phyloP scores from a whole-genome alignment of 2,113 vertebrate genomes.

The Tyrannus savana region DNA sequence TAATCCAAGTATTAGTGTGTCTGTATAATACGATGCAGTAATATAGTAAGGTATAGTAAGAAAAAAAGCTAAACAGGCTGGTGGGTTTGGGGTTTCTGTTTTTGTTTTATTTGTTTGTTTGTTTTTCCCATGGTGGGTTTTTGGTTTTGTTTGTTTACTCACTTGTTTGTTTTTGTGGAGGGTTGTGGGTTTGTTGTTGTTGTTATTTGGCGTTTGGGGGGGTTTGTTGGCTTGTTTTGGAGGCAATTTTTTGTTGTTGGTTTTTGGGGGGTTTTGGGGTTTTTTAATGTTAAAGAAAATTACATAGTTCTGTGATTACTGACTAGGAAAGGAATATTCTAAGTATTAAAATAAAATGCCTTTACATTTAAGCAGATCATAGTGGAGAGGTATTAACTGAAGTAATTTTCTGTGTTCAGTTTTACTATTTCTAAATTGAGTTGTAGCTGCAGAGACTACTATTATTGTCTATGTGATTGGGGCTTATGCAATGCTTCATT shows the following conservation, averaged over 20 bases:
- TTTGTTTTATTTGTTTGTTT: too few species aligned
- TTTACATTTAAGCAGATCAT: background rate
- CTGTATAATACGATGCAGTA: background rate
- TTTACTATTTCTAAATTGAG: slow-evolving; percentile 8
- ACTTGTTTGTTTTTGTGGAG: too few species aligned
- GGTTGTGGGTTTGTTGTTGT: background rate
- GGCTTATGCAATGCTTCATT: background rate
- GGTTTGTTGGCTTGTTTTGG: too few species aligned
- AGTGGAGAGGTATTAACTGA: background rate
- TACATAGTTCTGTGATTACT: background rate
- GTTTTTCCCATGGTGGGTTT: background rate
- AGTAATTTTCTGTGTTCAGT: background rate
- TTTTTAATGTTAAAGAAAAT: background rate
- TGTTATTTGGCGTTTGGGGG: background rate
- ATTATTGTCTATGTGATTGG: background rate
- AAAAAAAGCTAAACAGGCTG: background rate
- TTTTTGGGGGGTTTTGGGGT: too few species aligned
- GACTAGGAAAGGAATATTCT: background rate
- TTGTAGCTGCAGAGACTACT: background rate
- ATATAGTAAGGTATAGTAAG: background rate
- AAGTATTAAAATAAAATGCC: background rate
- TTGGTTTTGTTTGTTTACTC: too few species aligned
- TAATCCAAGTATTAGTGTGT: background rate
- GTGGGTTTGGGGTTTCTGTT: background rate
- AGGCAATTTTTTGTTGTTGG: too few species aligned